Percentiles rank a stretch among this genome's conserved stretches.
Conservation (phyloP, 2,797 vertebrate genomes). For the Lateolabrax maculatus region DNA sequence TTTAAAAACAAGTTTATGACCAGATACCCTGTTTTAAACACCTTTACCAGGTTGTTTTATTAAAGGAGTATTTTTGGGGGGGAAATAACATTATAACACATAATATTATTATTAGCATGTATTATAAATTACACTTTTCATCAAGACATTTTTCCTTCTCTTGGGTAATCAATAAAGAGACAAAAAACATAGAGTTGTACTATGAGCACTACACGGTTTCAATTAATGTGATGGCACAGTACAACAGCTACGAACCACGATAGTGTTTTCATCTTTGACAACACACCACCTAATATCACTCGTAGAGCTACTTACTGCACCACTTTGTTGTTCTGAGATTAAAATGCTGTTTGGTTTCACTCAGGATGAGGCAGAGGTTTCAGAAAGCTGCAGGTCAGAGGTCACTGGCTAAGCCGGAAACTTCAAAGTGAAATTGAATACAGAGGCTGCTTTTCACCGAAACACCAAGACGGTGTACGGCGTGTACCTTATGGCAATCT, state of each 20-base stretch:
- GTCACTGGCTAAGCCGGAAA: neutral
- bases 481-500: constrained; percentile 14
- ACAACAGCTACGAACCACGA: no score
- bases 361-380: constrained; percentile 16
- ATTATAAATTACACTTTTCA: no score
- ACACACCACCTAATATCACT: neutral
- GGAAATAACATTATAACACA: no score
- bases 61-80: neutral
- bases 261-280: neutral
- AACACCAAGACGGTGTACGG: constrained; percentile 5
- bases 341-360: constrained; percentile 26
- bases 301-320: neutral
- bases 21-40: neutral
- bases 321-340: neutral
- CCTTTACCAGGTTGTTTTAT: neutral
- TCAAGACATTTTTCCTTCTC: neutral
- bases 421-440: constrained; percentile 11
- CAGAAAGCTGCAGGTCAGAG: constrained; percentile 18
- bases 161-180: neutral
- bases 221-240: neutral
- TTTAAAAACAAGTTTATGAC: neutral
- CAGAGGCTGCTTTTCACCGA: neutral
- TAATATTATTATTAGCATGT: no score
- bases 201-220: neutral
- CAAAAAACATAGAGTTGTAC: neutral